Evolutionary conservation across 64 coral and sea anemone genomes (phyloP).

Genomic region (Pocillopora damicornis): DNA sequence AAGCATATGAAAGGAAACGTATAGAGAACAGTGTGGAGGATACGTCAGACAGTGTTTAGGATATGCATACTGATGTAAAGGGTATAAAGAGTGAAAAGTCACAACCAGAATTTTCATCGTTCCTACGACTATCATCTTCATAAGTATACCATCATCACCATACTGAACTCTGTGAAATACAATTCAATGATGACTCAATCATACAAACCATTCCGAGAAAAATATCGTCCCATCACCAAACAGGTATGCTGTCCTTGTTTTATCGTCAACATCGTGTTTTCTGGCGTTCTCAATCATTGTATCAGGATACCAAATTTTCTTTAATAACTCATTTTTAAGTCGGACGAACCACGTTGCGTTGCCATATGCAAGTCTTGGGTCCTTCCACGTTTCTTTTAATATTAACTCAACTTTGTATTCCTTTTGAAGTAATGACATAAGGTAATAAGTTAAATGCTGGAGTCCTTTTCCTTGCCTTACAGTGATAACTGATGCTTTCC

Average conservation of each 20-base stretch:
- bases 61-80: too few species aligned
- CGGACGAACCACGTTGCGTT: constrained; percentile 16
- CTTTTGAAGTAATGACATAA: background rate
- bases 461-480: too few species aligned
- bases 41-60: too few species aligned
- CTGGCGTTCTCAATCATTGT: constrained; percentile 29
- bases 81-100: too few species aligned
- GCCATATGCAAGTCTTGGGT: constrained; percentile 24
- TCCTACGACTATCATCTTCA: too few species aligned
- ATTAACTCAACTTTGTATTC: constrained; percentile 36
- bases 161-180: too few species aligned
- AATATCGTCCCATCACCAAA: constrained; percentile 39
- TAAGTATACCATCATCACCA: too few species aligned
- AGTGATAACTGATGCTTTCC: too few species aligned
- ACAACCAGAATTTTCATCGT: too few species aligned
- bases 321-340: background rate
- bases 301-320: constrained; percentile 33
- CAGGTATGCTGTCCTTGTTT: constrained; percentile 13
- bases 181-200: background rate
- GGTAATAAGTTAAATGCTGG: background rate
- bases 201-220: constrained; percentile 33
- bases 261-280: constrained; percentile 29
- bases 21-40: too few species aligned
- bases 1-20: too few species aligned
- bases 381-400: constrained; percentile 29